Evolutionary conservation across 2,888 invertebrate genomes (phyloP), one percentile per base, ranked within the genome.

Genomic region (Ptilodon capucinus): DNA sequence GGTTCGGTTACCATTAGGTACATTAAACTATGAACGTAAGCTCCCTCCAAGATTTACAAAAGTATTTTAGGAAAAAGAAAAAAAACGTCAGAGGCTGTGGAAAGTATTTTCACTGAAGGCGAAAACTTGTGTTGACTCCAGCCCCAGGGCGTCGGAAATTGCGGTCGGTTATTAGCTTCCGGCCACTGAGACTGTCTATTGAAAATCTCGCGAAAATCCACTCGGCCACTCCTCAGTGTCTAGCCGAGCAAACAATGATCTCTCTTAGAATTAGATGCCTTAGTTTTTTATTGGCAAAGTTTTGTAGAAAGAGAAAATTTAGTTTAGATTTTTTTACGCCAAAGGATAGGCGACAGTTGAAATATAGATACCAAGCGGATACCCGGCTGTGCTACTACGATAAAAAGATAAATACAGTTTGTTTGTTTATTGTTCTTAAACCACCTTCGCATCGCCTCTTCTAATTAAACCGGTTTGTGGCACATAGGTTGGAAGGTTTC

Each of bases 91-190:
- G 60, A 56, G 46, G 50, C 50, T 68, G 58, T 70, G 58, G 38
- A 73, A 74, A 79, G 79, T 76, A 77, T 76, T 78, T 81, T 74
- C 62, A 60, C 62, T 56, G 62, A 63, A 70, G 74, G 71, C 65
- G 75, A 75, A 79, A 79, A 72, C 67, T 72, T 75, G 72, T 81
- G 81, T 84, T 81, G 78, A 84, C 83, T 77, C 64, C 66, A 66
- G 71, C 71, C 69, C 66, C 64, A 65, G 68, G 70, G 64, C 67
- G 75, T 76, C 83, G 89, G 89, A 89, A 85, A 89, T 89, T 89
- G 86, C 86, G 82, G 76, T 50, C 68, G 64, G 83, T 88, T 87
- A 88, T 88, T 85, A 84, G 78, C 77, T 85, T 86, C 86, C 85
- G 82, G 80, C 54, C 65, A 61, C 57, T 59, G 64, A 54, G 68